Base-by-base conservation (phyloP, 2,797 vertebrate genomes). In the Phoeniculus purpureus region DNA sequence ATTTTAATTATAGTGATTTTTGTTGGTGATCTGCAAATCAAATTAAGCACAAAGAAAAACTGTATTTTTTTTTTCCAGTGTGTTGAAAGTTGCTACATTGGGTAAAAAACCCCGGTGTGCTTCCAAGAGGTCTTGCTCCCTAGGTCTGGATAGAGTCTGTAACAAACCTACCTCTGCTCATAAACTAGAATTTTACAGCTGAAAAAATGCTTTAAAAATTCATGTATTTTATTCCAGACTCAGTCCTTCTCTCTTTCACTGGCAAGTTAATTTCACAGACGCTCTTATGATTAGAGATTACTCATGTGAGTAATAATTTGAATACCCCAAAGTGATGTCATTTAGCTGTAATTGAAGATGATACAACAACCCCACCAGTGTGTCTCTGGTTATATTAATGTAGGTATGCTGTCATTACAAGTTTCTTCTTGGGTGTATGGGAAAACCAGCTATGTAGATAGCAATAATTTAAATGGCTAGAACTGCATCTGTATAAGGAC, bases 301-400 rank as follows among this genome's bases (percentile, higher is more conserved):
- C 77, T 91, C 79, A 56, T 85, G 88, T 85, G 72, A 81, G 70
- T 90, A 91, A 87, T 79, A 76, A 85, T 92, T 94, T 89, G 68
- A 88, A 82, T 93, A 87, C 62, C 51, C 79, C 4, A 56, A 92
- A 89, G 64, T 93, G 84, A 89, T 95, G 92, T 83, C 70, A 89
- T 76, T 94, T 83, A 87, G 52, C 66, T 91, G 54, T 93, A 95
- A 96, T 45, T 90, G 92, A 94, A 87, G 90, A 84, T 83, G 52
- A 75, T 89, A 87, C 59, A 90, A 87, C 59, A 90, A 83, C 43
- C 47, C 60, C 66, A 87, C 12, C 34, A 94, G 45, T 58, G 20
- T 78, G 62, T 82, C 55, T 90, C 27, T 87, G 73, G 50, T 85
- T 91, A 61, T 89, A 45, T 31, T 79, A 48, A 82, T 67, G 10